Base-by-base conservation (phyloP, 1,140 invertebrate genomes). In the Planococcus citri region DNA sequence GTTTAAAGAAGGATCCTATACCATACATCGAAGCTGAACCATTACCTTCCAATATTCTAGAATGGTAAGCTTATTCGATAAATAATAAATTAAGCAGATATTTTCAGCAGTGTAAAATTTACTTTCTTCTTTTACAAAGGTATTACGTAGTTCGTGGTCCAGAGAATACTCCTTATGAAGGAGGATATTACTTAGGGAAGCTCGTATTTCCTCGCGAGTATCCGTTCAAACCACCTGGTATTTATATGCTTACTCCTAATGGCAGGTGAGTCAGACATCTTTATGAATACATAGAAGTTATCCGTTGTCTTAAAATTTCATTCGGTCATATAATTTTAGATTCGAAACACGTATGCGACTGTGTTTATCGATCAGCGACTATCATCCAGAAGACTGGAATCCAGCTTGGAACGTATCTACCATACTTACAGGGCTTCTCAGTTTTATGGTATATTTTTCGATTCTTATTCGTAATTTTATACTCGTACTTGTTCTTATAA, bases 201-300 rank as follows among this genome's bases (percentile, higher is more conserved):
- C 81, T 99, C 70, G 83, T 96, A 70, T 99, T 99, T 81, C 96
- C 97, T 2, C 82, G 87, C 73, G 95, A 99, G 76, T 99, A 96
- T 82, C 97, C 97, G 4, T 99, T 98, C 77, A 96, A 95, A 79
- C 96, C 97, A 38, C 97, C 97, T n/a, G 92, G 93, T 73, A 97
- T 99, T 76, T 98, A 94, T 76, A 98, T 99, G 94, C 88, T 95
- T 21, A 99, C 97, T 12, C 97, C 97, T 14, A 98, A 94, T 80
- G 97, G 97, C 70, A 83, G 87, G 74, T 88, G 75, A 80, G 3
- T n/a, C n/a, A n/a, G 2, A 10, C 21, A 9, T 61, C 10, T 9
- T 9, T 21, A 10, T 61, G 17, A n/a, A 9, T n/a, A n/a, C n/a
- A n/a, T n/a, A n/a, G n/a, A n/a, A n/a, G n/a, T n/a, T n/a, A n/a